A percentile compares a stretch with the other conserved stretches of the same genome.
These are phyloP conservation scores for Peromyscus nudipes DNA, from an alignment of 2,797 vertebrate species.

Conservation along the genomic window DNA sequence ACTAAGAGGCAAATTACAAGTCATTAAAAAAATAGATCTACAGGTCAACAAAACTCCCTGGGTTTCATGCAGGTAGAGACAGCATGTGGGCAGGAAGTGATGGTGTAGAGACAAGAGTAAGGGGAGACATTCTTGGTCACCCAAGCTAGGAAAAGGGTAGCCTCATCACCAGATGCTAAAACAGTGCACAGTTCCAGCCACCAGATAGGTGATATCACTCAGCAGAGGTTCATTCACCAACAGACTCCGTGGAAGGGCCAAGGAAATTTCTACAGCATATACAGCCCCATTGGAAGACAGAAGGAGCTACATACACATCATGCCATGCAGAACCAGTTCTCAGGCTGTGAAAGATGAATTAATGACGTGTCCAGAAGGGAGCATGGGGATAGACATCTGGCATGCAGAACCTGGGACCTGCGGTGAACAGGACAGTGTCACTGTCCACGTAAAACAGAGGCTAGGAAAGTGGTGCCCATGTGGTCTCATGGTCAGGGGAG, in stretches of 20 bases:
- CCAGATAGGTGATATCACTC: fast-evolving
- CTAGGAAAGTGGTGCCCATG: background rate
- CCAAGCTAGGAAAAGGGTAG: no score
- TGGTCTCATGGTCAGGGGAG: background rate
- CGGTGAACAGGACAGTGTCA: background rate
- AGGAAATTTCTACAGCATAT: fast-evolving
- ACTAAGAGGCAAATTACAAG: background rate
- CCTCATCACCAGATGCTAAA: background rate
- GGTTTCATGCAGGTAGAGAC: fast-evolving
- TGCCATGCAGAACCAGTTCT: fast-evolving
- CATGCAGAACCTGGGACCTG: background rate
- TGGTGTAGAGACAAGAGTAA: background rate
- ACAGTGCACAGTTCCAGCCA: fast-evolving
- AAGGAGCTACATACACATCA: fast-evolving
- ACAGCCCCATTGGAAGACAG: fast-evolving
- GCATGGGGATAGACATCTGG: background rate
- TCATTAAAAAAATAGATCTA: background rate
- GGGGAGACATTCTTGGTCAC: background rate
- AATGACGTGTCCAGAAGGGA: background rate
- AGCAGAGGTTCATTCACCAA: background rate
- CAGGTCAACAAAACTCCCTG: background rate
- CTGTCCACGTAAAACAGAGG: background rate
- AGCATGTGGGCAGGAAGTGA: fast-evolving
- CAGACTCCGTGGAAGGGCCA: background rate
- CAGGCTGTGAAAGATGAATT: background rate